Evolutionary conservation across 2,888 invertebrate species (phyloP).

Genomic region (Plagodis pulveraria): DNA sequence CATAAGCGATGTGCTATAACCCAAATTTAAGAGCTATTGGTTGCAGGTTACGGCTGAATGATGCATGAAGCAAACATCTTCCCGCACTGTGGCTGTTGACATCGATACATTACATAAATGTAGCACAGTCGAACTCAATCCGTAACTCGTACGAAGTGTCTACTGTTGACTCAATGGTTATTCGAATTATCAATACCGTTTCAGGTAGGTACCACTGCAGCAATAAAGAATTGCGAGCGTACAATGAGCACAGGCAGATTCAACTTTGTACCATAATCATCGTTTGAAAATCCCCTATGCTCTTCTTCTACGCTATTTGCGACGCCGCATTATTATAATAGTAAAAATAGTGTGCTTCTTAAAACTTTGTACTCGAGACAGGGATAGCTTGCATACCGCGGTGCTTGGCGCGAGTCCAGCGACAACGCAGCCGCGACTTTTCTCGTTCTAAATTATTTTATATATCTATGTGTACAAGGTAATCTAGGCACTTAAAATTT

Average conservation of each 20-base stretch:
- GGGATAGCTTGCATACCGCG: constrained; percentile 59
- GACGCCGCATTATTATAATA: constrained; percentile 60
- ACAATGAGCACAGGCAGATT: constrained; percentile 40
- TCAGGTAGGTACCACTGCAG: too few relatives aligned
- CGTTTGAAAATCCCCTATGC: constrained; percentile 56
- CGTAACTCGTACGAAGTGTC: constrained; percentile 32
- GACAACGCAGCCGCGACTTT: constrained; percentile 53
- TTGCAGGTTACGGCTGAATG: constrained; percentile 66
- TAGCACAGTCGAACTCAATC: constrained; percentile 50
- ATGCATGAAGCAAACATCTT: constrained; percentile 53
- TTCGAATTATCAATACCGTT: too few relatives aligned
- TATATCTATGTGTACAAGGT: constrained; percentile 58
- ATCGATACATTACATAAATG: constrained; percentile 44
- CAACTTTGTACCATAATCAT: constrained; percentile 53
- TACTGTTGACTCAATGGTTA: constrained; percentile 36
- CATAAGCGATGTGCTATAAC: constrained; percentile 54
- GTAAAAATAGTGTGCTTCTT: constrained; percentile 62
- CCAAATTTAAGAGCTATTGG: constrained; percentile 64
- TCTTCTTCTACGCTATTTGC: constrained; percentile 46
- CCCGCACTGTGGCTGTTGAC: constrained; percentile 22
- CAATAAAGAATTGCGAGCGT: constrained; percentile 62
- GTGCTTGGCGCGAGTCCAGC: constrained; percentile 63
- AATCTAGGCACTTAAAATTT: constrained; percentile 42
- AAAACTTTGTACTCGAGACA: constrained; percentile 56
- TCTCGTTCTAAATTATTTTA: constrained; percentile 66